Evolutionary conservation across 2,888 invertebrate genomes (phyloP).

Genomic region (Anorthoa munda): DNA sequence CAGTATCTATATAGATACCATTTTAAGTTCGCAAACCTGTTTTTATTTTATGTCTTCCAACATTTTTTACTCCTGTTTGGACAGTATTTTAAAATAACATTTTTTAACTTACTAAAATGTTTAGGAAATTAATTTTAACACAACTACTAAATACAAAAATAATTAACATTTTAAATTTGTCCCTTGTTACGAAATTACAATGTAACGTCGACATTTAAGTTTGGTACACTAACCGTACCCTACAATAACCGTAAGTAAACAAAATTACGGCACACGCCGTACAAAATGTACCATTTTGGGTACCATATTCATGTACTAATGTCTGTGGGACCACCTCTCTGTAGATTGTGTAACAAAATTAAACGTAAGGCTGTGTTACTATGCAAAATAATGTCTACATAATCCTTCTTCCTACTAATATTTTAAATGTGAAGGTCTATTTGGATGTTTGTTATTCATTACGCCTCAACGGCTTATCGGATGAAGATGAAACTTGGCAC

Average conservation of each 20-base stretch:
- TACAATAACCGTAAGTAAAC: conserved; percentile 47
- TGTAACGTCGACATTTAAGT: conserved; percentile 5
- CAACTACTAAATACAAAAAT: conserved; percentile 6
- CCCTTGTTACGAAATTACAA: conserved; percentile 17
- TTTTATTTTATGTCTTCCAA: background rate
- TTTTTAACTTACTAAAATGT: background rate
- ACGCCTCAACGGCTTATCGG: background rate
- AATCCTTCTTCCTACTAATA: background rate
- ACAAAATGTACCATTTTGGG: conserved; percentile 51
- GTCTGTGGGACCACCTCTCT: conserved; percentile 11
- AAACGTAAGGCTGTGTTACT: conserved; percentile 26
- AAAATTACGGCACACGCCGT: conserved; percentile 47
- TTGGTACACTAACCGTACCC: conserved; percentile 34
- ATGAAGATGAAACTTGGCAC: background rate
- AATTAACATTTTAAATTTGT: background rate
- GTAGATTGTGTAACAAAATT: conserved; percentile 36
- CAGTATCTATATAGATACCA: background rate
- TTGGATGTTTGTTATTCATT: background rate
- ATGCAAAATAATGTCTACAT: too few relatives aligned
- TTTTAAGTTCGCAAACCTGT: conserved; percentile 1
- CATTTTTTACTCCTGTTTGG: background rate
- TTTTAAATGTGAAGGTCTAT: background rate
- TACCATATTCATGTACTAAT: conserved; percentile 35
- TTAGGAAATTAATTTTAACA: background rate
- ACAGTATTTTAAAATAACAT: background rate